These are phyloP conservation scores for Erythrolamprus reginae DNA, from an alignment of 2,113 vertebrate genomes.

Conservation along the genomic window DNA sequence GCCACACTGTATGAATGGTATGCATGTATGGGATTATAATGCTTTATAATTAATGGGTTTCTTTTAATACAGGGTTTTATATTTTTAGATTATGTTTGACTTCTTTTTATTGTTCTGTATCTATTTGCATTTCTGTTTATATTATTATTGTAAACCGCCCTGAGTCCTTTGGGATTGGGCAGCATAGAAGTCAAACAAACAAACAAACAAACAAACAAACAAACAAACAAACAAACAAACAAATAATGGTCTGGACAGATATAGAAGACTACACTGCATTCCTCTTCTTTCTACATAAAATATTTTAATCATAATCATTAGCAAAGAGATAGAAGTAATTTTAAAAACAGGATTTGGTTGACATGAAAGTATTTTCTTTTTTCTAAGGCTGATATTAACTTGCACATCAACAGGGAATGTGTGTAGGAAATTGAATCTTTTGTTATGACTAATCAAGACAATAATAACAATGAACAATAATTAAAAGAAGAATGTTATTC, in stretches of 20 bases:
- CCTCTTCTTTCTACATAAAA: not conserved
- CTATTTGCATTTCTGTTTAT: too few species aligned
- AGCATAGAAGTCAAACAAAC: too few species aligned
- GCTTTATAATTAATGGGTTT: too few species aligned
- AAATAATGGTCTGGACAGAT: not conserved
- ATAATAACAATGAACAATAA: not conserved
- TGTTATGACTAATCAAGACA: not conserved
- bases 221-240: too few species aligned
- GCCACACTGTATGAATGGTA: too few species aligned
- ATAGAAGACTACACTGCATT: not conserved
- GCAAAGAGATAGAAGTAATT: not conserved
- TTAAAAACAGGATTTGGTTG: not conserved
- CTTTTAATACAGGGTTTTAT: too few species aligned
- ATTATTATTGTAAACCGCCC: too few species aligned
- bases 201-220: too few species aligned
- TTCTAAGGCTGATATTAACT: not conserved
- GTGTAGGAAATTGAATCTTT: not conserved
- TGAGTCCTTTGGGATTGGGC: too few species aligned
- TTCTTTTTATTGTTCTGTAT: too few species aligned
- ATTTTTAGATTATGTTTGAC: too few species aligned
- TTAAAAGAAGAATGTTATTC: not conserved
- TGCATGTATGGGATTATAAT: too few species aligned
- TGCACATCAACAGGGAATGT: not conserved
- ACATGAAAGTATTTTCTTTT: not conserved
- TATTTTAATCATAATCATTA: not conserved